Percentiles rank a stretch among this genome's conserved stretches.
These are phyloP conservation scores for Moxostoma hubbsi DNA, from an alignment of 2,797 vertebrate genomes.

Conservation along the genomic window DNA sequence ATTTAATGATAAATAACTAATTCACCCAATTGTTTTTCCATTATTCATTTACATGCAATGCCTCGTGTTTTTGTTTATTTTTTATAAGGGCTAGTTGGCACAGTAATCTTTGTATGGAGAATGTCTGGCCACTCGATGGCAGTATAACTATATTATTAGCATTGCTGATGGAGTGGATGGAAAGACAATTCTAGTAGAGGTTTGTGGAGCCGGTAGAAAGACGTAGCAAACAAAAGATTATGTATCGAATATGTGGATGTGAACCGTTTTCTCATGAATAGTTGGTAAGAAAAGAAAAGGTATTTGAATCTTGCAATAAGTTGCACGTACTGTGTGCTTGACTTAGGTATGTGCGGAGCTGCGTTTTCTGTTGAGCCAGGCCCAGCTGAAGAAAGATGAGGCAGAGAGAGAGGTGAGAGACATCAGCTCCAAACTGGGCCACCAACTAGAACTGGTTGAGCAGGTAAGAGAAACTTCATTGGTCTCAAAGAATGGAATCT, in stretches of 20 bases:
- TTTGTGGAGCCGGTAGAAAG: background rate
- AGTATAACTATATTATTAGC: slow-evolving; percentile 47
- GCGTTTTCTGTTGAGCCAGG: slow-evolving; percentile 87
- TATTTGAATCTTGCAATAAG: background rate
- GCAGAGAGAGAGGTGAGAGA: slow-evolving; percentile 89
- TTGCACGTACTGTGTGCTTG: slow-evolving; percentile 5
- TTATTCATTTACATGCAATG: too few species aligned
- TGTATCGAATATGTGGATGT: background rate
- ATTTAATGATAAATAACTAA: too few species aligned
- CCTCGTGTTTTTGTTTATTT: too few species aligned
- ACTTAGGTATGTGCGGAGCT: slow-evolving; percentile 88
- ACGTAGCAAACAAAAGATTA: background rate
- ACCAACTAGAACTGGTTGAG: slow-evolving; percentile 84
- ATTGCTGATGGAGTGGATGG: background rate
- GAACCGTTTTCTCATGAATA: background rate
- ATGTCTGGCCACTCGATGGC: slow-evolving; percentile 52
- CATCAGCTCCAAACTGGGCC: slow-evolving; percentile 81
- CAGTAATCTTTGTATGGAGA: background rate
- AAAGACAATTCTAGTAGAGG: background rate
- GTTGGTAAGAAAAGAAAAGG: background rate
- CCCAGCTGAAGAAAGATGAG: slow-evolving; percentile 89
- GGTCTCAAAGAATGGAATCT: background rate
- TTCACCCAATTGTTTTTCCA: too few species aligned
- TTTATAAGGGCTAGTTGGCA: too few species aligned
- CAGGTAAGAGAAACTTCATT: slow-evolving; percentile 76